These are phyloP conservation scores for Pollenia griseotomentosa DNA, from an alignment of 2,888 invertebrate genomes.

Conservation along the genomic window DNA sequence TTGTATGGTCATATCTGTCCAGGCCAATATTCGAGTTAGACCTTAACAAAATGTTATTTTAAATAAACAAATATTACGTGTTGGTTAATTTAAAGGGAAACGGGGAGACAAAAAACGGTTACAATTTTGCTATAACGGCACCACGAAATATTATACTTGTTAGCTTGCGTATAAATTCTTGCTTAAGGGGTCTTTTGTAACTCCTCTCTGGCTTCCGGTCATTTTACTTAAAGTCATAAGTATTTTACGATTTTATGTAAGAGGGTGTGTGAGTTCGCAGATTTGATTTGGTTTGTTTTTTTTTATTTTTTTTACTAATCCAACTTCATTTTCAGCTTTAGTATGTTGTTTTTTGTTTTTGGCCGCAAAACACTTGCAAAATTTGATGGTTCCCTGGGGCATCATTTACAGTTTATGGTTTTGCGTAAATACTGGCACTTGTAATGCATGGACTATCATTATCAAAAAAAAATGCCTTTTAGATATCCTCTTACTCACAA, in stretches of 20 bases:
- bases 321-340: constrained; percentile 19
- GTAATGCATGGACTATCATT: background rate
- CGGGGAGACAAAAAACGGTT: background rate
- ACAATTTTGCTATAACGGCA: constrained; percentile 19
- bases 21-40: constrained; percentile 14
- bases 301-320: constrained; percentile 19
- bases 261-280: background rate
- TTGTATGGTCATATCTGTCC: constrained; percentile 40
- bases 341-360: constrained; percentile 18
- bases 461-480: background rate
- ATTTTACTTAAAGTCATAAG: constrained; percentile 26
- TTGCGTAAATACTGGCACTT: constrained; percentile 73
- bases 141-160: constrained; percentile 1
- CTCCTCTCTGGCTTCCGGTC: background rate
- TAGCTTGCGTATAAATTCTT: background rate
- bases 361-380: constrained; percentile 52
- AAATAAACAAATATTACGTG: too few species aligned
- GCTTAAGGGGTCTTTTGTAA: background rate
- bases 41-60: constrained; percentile 3
- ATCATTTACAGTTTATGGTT: constrained; percentile 81
- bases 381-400: constrained; percentile 79
- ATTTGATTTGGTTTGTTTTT: constrained; percentile 19
- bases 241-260: constrained; percentile 36
- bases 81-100: background rate
- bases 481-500: background rate